These are phyloP conservation scores for Botrylloides violaceus DNA, from an alignment of 23 tunicate genomes.

Conservation along the genomic window DNA sequence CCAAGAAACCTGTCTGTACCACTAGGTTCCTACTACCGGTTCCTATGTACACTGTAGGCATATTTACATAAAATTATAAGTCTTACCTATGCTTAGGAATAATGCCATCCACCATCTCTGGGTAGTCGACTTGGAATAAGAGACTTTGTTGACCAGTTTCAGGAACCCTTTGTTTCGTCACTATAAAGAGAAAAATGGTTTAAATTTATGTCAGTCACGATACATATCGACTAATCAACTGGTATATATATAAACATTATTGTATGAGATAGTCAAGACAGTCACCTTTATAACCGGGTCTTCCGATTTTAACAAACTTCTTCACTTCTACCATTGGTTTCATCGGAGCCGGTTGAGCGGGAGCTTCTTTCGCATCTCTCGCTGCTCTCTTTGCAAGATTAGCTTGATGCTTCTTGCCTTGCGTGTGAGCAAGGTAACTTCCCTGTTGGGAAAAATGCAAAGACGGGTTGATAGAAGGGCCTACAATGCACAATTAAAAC, in stretches of 20 bases:
- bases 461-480: too few species aligned
- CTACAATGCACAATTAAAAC: too few species aligned
- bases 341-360: conserved; percentile 91
- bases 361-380: conserved; percentile 93
- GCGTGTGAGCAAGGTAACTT: conserved; percentile 94
- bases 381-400: conserved; percentile 97
- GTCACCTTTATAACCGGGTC: conserved; percentile 99
- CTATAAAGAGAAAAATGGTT: conserved; percentile 27
- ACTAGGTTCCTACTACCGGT: too few species aligned
- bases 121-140: conserved; percentile 97
- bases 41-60: too few species aligned
- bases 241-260: too few species aligned
- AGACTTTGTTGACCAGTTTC: conserved; percentile 94
- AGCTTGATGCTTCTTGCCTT: conserved; percentile 99
- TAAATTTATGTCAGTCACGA: too few species aligned
- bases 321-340: conserved; percentile 87
- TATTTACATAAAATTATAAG: too few species aligned
- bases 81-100: conserved; percentile 74
- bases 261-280: too few species aligned
- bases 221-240: too few species aligned
- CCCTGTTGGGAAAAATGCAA: conserved; percentile 61
- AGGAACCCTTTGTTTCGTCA: conserved; percentile 91
- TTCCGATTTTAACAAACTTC: conserved; percentile 93
- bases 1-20: too few species aligned
- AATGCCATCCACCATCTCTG: conserved; percentile 92